Base-by-base conservation (phyloP, 2,113 vertebrate species). In the Urocitellus parryii region DNA sequence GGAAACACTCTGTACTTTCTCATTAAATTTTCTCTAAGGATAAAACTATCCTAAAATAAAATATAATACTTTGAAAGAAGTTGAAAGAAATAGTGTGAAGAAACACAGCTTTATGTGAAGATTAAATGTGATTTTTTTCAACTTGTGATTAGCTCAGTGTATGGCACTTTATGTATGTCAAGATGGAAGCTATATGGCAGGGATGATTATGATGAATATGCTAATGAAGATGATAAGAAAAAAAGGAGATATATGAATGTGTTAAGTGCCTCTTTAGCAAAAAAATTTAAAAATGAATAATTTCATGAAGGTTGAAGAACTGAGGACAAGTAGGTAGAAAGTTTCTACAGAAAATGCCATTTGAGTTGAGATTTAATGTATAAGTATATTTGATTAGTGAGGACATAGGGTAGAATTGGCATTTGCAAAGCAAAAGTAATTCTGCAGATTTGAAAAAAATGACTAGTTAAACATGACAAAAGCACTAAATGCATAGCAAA, bases 101-200 rank as follows among this genome's bases (percentile, higher is more conserved):
- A 94, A 77, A 39, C 68, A n/a, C 0, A 85, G 1, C 0, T 80
- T 70, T 63, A 27, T 76, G 20, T 56, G 5, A 82, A 27, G 27
- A 78, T 91, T 76, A 76, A 80, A 48, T 90, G 27, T 67, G 25
- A 82, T 27, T 83, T 95, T 83, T 95, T 78, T 87, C 39, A 61
- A 87, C 4, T 76, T 58, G 13, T 18, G 12, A 1, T 85, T 78
- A 53, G 48, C 17, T 92, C 53, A 45, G 9, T 5, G 1, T 5
- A 42, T 61, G 10, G 13, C 4, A 70, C 17, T 34, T 84, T 83
- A 34, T 11, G 17, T n/a, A 56, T 48, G 67, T 37, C 8, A 91
- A 70, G 39, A 72, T 24, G 32, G 34, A 48, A 68, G 18, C 7
- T 88, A 11, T 48, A 48, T 72, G 9, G 18, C 27, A 34, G 12